Evolutionary conservation across 1,140 invertebrate species (phyloP), one percentile per base, ranked within the genome.

Genomic region (Cydia fagiglandana): DNA sequence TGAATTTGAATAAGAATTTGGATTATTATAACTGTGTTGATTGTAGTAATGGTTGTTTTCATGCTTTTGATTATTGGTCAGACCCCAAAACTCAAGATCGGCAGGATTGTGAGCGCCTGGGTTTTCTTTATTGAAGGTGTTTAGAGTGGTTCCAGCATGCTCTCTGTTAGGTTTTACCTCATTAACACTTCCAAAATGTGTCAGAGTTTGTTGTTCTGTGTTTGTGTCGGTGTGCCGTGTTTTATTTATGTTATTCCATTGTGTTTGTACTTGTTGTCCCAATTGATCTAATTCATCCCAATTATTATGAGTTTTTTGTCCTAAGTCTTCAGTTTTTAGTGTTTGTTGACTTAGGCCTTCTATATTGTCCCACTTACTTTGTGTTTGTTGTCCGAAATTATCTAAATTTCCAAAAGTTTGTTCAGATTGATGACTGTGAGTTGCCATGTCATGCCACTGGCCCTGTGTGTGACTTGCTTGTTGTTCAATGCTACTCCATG

Each of bases 371-470:
- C 79, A 84, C 61, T 83, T 76, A 78, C 78, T 77, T 81, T 84
- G 80, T 66, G 77, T 76, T 82, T 89, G 80, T 81, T 90, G 84
- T 30, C 81, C 79, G 34, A 83, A 77, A 41, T 89, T 81, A 76
- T 90, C 82, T 38, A 83, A 76, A 45, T 83, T 81, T 75, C 80
- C 76, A 66, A 75, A 83, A 73, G 78, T 53, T 53, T 76, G 76
- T 80, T 83, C 76, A 30, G 79, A 80, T 75, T 87, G 75, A 75
- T 89, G 88, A 56, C n/a, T 56, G n/a, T 17, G 0, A 17, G 15
- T 56, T n/a, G 53, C 53, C 15, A 56, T 56, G n/a, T 56, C 15
- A 41, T 84, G 78, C 50, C 77, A 81, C 20, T 81, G 64, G 41
- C 81, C 77, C 77, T 86, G 79, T 68, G 81, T 78, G 76, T 86